A percentile compares a stretch with the other conserved stretches of the same genome.
Evolutionary conservation across 1,140 invertebrate genomes (phyloP).

Genomic region (Venustaconcha ellipsiformis): DNA sequence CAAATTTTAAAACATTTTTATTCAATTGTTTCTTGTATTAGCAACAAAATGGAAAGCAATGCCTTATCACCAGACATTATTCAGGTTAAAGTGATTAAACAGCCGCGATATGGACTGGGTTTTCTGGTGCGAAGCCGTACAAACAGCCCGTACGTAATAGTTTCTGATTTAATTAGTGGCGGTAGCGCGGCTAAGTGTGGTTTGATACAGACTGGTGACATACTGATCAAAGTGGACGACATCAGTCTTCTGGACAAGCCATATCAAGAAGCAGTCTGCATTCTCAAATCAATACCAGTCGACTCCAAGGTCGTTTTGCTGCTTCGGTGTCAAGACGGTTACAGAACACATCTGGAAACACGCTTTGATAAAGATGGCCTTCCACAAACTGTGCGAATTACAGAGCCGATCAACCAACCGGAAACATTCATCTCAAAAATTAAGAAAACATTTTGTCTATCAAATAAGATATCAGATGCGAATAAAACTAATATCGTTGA

Average conservation of each 20-base stretch:
- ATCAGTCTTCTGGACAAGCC: constrained; percentile 53
- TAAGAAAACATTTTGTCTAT: constrained; percentile 34
- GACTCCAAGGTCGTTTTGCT: constrained; percentile 50
- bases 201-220: constrained; percentile 58
- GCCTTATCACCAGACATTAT: constrained; percentile 38
- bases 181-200: constrained; percentile 60
- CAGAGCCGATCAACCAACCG: constrained; percentile 42
- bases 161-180: constrained; percentile 54
- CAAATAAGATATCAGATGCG: neutral
- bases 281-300: constrained; percentile 53
- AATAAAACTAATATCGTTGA: constrained; percentile 22
- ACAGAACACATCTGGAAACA: constrained; percentile 59
- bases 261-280: constrained; percentile 56
- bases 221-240: constrained; percentile 61
- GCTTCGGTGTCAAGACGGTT: constrained; percentile 56
- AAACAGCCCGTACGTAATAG: constrained; percentile 51
- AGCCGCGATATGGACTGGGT: constrained; percentile 53
- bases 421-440: constrained; percentile 53
- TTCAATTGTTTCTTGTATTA: no score
- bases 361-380: constrained; percentile 56
- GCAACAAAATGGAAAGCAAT: no score
- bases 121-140: constrained; percentile 58
- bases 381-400: constrained; percentile 57
- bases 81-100: constrained; percentile 59
- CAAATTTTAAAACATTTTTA: no score